Evolutionary conservation across 2,113 vertebrate genomes (phyloP).

Genomic region (Elachura formosa): DNA sequence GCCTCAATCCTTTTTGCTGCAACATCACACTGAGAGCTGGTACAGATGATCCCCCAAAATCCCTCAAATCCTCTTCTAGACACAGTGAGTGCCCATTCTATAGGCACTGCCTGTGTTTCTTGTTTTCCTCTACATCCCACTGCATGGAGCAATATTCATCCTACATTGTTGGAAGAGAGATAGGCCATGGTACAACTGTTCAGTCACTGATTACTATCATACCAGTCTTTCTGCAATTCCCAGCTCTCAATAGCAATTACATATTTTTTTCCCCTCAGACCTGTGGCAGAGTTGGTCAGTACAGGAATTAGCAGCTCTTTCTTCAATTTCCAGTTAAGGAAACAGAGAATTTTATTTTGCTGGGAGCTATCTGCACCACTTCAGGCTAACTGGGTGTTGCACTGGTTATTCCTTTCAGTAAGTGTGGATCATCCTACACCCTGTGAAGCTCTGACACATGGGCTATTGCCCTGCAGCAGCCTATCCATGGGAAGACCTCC

Average conservation of each 20-base stretch:
- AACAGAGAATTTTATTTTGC: not conserved
- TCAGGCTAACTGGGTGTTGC: not conserved
- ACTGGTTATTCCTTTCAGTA: not conserved
- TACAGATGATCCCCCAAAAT: conserved; percentile 11
- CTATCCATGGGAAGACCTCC: not conserved
- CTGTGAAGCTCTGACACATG: not conserved
- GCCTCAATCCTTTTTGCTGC: conserved; percentile 32
- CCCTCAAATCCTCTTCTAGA: not conserved
- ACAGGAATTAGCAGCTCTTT: not conserved
- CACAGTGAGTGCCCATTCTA: not conserved
- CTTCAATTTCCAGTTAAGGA: not conserved
- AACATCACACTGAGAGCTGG: not conserved
- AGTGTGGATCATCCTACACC: not conserved
- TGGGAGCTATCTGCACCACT: not conserved
- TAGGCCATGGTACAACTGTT: not conserved
- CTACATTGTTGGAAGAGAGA: rapidly evolving
- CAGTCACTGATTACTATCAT: not conserved
- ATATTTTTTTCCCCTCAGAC: not conserved
- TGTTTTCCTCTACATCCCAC: not conserved
- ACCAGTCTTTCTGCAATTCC: not conserved
- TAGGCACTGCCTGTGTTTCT: not conserved
- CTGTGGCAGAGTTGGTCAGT: not conserved
- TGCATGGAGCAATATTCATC: not conserved
- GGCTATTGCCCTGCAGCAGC: not conserved
- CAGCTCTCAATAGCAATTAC: not conserved